A percentile compares a stretch with the other conserved stretches of the same genome.
These are phyloP conservation scores for Caerostris darwini DNA, from an alignment of 1,140 invertebrate species.

Conservation along the genomic window DNA sequence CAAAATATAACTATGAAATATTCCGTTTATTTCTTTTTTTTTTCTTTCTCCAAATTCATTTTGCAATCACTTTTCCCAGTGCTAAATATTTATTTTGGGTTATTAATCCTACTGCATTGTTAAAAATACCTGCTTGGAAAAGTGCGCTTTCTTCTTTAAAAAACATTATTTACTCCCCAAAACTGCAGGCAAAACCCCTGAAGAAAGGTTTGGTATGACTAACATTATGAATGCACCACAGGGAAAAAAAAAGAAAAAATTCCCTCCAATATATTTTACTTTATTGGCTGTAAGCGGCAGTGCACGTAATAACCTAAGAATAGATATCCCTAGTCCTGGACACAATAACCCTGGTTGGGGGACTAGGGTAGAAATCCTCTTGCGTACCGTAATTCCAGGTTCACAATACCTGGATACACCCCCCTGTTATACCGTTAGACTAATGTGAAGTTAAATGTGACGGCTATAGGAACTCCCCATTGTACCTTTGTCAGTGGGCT, in stretches of 20 bases:
- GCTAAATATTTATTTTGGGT: background rate
- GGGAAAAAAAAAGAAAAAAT: background rate
- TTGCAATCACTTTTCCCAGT: background rate
- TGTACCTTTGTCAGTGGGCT: slow-evolving; percentile 57
- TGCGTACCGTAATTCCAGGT: background rate
- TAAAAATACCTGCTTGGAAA: background rate
- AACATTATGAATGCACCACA: background rate
- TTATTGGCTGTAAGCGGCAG: slow-evolving; percentile 66
- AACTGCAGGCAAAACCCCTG: background rate
- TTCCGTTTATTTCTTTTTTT: background rate
- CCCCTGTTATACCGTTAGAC: slow-evolving; percentile 29
- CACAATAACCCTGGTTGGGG: slow-evolving; percentile 32
- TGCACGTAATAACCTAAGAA: slow-evolving; percentile 56
- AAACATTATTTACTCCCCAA: background rate
- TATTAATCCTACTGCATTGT: background rate
- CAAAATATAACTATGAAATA: too few relatives aligned
- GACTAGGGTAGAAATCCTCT: background rate
- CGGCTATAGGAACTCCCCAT: background rate
- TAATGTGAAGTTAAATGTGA: slow-evolving; percentile 68
- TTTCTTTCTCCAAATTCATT: background rate
- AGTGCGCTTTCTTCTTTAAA: background rate
- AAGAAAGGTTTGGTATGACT: background rate
- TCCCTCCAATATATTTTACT: slow-evolving; percentile 27
- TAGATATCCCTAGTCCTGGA: background rate
- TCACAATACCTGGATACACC: background rate